Conservation (phyloP, 2,113 vertebrate species). For the Copsychus sechellarum region DNA sequence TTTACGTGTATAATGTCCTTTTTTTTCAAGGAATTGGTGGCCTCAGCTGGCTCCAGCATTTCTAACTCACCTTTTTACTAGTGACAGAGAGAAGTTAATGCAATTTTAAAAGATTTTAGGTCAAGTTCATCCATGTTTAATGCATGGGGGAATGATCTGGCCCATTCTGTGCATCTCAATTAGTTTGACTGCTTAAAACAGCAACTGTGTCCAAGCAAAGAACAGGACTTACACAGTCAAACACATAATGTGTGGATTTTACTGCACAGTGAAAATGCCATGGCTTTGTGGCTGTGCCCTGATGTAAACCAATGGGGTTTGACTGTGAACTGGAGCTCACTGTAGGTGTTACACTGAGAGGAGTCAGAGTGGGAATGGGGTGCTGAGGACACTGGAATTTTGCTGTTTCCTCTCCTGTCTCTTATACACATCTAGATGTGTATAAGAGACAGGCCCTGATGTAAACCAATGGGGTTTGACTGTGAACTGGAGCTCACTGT, state of each 20-base stretch:
- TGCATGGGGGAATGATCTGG: background rate
- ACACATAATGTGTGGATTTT: background rate
- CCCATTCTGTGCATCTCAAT: background rate
- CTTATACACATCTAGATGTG: no score
- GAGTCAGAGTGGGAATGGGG: background rate
- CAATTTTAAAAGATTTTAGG: background rate
- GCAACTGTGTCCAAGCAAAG: background rate
- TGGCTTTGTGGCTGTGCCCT: background rate
- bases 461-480: background rate
- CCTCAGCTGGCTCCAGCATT: background rate
- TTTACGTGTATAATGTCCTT: background rate
- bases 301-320: background rate
- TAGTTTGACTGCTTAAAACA: background rate
- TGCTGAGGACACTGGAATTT: background rate
- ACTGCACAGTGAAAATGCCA: background rate
- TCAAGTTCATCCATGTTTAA: background rate
- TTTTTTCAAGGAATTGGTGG: background rate
- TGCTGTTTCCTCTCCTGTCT: no score
- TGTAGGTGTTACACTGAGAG: background rate
- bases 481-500: background rate
- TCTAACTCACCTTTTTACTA: background rate
- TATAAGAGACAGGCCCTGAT: no score
- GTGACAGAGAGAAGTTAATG: background rate
- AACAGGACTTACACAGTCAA: background rate
- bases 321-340: background rate